Base-by-base conservation (phyloP, 2,888 invertebrate species). In the Chydorus sphaericus region DNA sequence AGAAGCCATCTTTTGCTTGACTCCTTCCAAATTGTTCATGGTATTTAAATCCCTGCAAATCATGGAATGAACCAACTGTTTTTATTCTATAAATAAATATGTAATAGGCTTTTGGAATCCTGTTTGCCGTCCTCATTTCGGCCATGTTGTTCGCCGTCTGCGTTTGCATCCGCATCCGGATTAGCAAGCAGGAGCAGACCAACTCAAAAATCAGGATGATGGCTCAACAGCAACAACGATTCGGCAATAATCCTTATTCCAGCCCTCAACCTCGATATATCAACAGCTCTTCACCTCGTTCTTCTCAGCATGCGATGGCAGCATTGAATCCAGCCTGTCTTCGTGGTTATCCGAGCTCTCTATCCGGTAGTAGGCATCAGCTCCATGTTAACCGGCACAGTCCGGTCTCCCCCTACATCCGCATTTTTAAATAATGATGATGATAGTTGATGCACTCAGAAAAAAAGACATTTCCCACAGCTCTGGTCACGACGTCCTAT, bases 21-120 rank as follows among this genome's bases (percentile, higher is more conserved):
- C 84, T 10, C 80, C 83, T 16, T 82, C 83, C 7, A 83, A 82
- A 71, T 77, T 85, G 76, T 83, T 85, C 11, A 72, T 84, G 52
- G 44, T 44, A 4, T n/a, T n/a, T n/a, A n/a, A n/a, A n/a, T n/a
- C n/a, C n/a, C n/a, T n/a, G n/a, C n/a, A n/a, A n/a, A n/a, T n/a
- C n/a, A n/a, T n/a, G n/a, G n/a, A n/a, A n/a, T n/a, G n/a, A n/a
- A n/a, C n/a, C 8, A 33, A 14, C 14, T 33, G 33, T 33, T 33
- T 33, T 33, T 14, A 33, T 26, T 23, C 14, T 44, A n/a, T n/a
- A n/a, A n/a, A n/a, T n/a, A n/a, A n/a, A n/a, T n/a, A n/a, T n/a
- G n/a, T 20, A 5, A 23, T 28, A 44, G 44, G 79, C 83, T 0
- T 84, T 85, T 65, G 82, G 83, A 64, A 71, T 82, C 0, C 69